Conservation (phyloP, 2,888 invertebrate species). For the Nephrotoma flavescens region DNA sequence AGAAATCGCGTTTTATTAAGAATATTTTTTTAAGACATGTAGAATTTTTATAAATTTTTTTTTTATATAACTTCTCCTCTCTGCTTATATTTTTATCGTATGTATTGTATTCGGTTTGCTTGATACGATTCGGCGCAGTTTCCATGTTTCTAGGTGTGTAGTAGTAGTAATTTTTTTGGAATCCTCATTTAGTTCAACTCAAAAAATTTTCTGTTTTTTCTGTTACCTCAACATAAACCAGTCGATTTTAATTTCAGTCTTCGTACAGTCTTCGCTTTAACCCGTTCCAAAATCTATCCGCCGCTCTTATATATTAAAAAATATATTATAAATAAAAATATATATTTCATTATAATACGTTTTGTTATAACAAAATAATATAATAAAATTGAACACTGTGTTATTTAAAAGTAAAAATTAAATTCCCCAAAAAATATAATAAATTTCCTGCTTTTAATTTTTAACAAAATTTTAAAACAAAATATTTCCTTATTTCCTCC, state of each 20-base stretch:
- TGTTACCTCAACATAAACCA: slow-evolving; percentile 31
- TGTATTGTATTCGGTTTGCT: background rate
- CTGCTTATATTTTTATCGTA: background rate
- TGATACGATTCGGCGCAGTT: slow-evolving; percentile 9
- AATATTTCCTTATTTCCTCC: background rate
- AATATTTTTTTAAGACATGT: background rate
- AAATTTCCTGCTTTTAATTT: background rate
- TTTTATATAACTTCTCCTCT: background rate
- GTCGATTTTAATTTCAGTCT: slow-evolving; percentile 35
- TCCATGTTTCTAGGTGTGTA: slow-evolving; percentile 6
- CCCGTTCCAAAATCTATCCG: slow-evolving; percentile 35
- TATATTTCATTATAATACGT: background rate
- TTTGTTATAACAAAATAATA: background rate
- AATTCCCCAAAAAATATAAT: background rate
- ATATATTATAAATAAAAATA: slow-evolving; percentile 11
- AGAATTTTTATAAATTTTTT: background rate
- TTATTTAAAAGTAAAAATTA: background rate
- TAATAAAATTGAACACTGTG: background rate
- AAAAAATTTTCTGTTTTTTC: slow-evolving; percentile 3
- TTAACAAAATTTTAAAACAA: background rate
- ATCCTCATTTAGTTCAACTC: slow-evolving; percentile 6
- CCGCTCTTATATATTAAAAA: slow-evolving; percentile 24
- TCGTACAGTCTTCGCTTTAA: slow-evolving; percentile 37
- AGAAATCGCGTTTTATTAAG: background rate
- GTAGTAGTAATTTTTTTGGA: slow-evolving; percentile 4